Conservation (phyloP, 1,140 invertebrate species). For the Druon quercuslanigerum region DNA sequence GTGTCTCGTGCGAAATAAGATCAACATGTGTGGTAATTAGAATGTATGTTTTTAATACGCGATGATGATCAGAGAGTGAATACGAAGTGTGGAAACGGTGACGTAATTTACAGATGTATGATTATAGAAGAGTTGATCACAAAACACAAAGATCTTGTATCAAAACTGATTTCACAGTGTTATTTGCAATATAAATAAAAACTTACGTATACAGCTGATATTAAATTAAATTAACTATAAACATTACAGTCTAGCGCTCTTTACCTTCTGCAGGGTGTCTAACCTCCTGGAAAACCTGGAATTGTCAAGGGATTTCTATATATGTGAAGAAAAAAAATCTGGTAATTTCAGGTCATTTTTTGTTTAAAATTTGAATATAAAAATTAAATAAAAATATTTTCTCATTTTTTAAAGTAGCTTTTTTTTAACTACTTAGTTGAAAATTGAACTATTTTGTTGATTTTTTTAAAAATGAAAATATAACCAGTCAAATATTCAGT, state of each 20-base stretch:
- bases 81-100: slow-evolving; percentile 51
- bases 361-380: no score
- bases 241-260: slow-evolving; percentile 56
- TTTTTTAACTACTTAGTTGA: no score
- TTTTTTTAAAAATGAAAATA: no score
- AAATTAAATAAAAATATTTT: no score
- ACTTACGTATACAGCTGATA: slow-evolving; percentile 59
- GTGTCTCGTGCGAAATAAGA: neutral
- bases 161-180: slow-evolving; percentile 50
- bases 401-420: no score
- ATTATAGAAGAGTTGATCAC: slow-evolving; percentile 51
- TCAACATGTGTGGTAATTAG: slow-evolving; percentile 1
- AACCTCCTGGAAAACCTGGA: no score
- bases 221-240: slow-evolving; percentile 61
- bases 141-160: slow-evolving; percentile 60
- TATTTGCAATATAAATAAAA: slow-evolving; percentile 64
- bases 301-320: no score
- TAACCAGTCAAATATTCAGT: no score
- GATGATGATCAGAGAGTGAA: slow-evolving; percentile 48
- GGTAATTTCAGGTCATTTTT: no score
- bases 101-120: slow-evolving; percentile 69
- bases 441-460: no score
- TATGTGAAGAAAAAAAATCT: no score
- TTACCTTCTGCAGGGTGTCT: neutral
- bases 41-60: slow-evolving; percentile 60